Base-by-base conservation (phyloP, 1,140 invertebrate species). In the Zelostemma sp. region DNA sequence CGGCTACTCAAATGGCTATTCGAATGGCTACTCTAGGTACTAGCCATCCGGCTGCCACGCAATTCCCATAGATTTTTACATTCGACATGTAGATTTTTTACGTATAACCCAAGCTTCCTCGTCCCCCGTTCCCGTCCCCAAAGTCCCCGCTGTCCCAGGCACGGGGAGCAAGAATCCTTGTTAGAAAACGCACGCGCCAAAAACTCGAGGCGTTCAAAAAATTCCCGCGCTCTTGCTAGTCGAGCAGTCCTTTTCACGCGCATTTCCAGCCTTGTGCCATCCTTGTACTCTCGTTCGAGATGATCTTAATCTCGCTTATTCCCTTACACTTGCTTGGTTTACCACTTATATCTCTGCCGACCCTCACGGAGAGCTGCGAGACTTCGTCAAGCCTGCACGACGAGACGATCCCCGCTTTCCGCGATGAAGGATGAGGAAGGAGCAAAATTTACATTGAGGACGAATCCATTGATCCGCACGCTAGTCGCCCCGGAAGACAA, bases 21-120 rank as follows among this genome's bases (percentile, higher is more conserved):
- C 84, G 75, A 85, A 83, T 83, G 81, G 84, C 79, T 85, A 85
- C 82, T 84, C 83, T 84, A 85, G 83, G 83, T 85, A 85, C 77
- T 85, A 85, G 80, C 81, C 82, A 81, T 80, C 72, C 79, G 73
- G 72, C 72, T 77, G 75, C 70, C 73, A 74, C 64, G 61, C 66
- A 72, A 65, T 55, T 45, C 47, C 51, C 47, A 47, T 68, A 70
- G 60, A 66, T 61, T 47, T 70, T 54, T 64, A 48, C 51, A 53
- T 48, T 47, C 41, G 33, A 62, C 33, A 74, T 74, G 74, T 73
- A 76, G 74, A 70, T 72, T 72, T 47, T 70, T 53, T 41, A 50
- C 41, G 51, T 64, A 54, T 47, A 9, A 35, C 68, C 67, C 11
- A 47, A 49, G 4, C 12, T 59, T 43, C 48, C 57, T 28, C 50